Base-by-base conservation (phyloP, 2,888 invertebrate genomes). In the Colostygia pectinataria region DNA sequence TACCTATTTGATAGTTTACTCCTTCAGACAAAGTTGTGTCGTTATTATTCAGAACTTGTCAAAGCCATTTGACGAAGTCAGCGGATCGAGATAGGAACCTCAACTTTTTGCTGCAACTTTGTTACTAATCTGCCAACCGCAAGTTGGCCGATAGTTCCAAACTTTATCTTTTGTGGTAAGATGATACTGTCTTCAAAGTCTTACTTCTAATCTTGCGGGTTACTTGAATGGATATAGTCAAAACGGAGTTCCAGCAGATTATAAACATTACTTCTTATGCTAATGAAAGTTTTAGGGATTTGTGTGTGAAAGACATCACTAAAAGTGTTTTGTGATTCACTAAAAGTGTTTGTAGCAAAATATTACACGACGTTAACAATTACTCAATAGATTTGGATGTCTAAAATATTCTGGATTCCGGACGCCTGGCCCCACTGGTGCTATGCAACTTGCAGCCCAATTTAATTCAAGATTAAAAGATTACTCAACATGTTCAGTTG, bases 381-480 rank as follows among this genome's bases (percentile, higher is more conserved):
- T n/a, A n/a, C n/a, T n/a, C n/a, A n/a, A n/a, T n/a, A n/a, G n/a
- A n/a, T n/a, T n/a, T n/a, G n/a, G n/a, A n/a, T n/a, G n/a, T n/a
- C n/a, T n/a, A n/a, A n/a, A 41, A 49, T 23, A 36, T 28, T 20
- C 15, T 10, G n/a, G 8, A 33, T 3, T 33, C 9, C 18, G 2
- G 5, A 39, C n/a, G n/a, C n/a, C n/a, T n/a, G 13, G 10, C 12
- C 36, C 43, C 45, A 57, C 44, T 48, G 45, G 45, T 43, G 33
- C 39, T 34, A 54, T 49, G 54, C 51, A 57, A 33, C 37, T 15
- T 51, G 57, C 51, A 54, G 43, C 43, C 27, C 9, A 23, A 52
- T 57, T 47, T 54, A 50, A 55, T 49, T 47, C 46, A 33, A 57
- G 56, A 59, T 56, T 53, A 53, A 49, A 46, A 53, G 54, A 57